phyloP scores from a whole-genome alignment of 2,797 vertebrate species.

The Enteromius unitaeniatus region DNA sequence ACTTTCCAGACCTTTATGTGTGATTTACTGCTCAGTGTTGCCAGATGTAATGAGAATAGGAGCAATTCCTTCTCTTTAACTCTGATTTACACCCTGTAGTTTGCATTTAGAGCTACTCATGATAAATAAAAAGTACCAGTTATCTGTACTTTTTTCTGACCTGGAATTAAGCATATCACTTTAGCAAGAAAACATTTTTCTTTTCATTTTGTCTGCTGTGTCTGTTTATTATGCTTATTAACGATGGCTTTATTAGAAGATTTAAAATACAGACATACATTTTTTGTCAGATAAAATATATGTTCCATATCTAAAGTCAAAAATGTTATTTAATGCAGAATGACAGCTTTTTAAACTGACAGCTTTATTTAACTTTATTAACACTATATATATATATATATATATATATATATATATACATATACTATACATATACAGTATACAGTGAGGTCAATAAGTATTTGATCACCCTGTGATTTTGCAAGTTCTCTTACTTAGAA shows the following conservation, averaged over 20 bases:
- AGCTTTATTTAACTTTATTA: too few relatives aligned
- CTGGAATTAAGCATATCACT: neutral
- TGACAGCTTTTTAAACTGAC: neutral
- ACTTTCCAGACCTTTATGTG: slow-evolving; percentile 41
- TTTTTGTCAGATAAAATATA: neutral
- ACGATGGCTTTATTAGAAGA: neutral
- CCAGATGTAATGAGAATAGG: slow-evolving; percentile 31
- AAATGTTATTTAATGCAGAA: neutral
- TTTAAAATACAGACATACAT: neutral
- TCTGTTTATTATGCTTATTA: neutral
- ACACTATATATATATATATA: too few relatives aligned
- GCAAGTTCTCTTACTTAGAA: too few relatives aligned
- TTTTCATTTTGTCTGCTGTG: neutral
- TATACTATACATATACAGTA: too few relatives aligned
- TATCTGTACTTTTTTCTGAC: neutral
- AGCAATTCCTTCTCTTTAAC: neutral
- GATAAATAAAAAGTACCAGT: neutral
- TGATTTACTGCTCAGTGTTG: slow-evolving; percentile 26
- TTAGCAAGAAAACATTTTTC: neutral
- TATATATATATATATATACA: too few relatives aligned
- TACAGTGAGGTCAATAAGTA: too few relatives aligned
- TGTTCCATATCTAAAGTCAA: neutral
- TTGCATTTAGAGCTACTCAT: neutral
- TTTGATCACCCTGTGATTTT: too few relatives aligned
- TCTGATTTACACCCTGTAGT: slow-evolving; percentile 10